Evolutionary conservation across 2,113 vertebrate species (phyloP).

Genomic region (Thymallus thymallus): DNA sequence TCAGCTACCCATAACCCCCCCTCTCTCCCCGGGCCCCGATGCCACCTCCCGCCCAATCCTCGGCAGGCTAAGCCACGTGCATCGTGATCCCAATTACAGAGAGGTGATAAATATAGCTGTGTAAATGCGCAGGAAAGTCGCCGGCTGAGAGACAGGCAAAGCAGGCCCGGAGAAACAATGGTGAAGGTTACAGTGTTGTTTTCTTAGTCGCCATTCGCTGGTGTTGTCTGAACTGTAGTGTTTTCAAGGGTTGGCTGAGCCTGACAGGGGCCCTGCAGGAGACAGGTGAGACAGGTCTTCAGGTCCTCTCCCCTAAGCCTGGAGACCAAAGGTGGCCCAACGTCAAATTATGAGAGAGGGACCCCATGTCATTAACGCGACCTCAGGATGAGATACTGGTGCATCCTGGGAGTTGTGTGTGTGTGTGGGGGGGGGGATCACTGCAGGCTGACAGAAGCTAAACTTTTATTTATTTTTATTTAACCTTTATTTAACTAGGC

Average conservation of each 20-base stretch:
- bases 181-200: background rate
- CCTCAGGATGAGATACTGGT: no score
- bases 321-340: no score
- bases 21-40: background rate
- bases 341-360: no score
- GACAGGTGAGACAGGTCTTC: no score
- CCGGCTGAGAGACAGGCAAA: background rate
- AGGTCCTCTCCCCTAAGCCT: no score
- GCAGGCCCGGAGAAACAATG: background rate
- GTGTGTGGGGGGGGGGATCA: background rate
- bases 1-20: background rate
- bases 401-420: background rate
- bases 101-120: background rate
- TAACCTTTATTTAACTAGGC: no score
- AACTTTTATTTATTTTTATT: no score
- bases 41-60: background rate
- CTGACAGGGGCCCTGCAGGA: no score
- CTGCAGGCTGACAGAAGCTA: no score
- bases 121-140: background rate
- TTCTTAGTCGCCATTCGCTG: background rate
- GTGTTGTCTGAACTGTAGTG: background rate
- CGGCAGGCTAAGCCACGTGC: background rate
- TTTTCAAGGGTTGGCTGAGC: no score
- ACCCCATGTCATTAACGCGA: no score
- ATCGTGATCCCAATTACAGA: conserved; percentile 8